These are phyloP conservation scores for Dermolepida albohirtum DNA, from an alignment of 2,888 invertebrate species.

Conservation along the genomic window DNA sequence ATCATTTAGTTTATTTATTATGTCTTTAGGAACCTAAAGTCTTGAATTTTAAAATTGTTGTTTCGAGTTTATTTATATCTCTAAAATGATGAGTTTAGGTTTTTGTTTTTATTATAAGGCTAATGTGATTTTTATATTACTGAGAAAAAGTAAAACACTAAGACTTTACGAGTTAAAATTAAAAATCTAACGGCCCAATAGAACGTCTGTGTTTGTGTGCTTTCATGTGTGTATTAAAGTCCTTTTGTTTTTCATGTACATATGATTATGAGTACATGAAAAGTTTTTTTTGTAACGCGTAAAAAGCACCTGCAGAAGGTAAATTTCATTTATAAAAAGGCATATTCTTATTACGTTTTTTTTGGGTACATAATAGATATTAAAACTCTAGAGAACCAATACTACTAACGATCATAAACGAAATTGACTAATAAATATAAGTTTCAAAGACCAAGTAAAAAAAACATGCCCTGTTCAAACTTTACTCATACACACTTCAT, in stretches of 20 bases:
- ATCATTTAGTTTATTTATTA: too few relatives aligned
- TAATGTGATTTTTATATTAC: too few relatives aligned
- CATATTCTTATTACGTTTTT: constrained; percentile 30
- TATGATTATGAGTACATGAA: constrained; percentile 19
- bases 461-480: constrained; percentile 38
- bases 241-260: constrained; percentile 26
- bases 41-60: too few relatives aligned
- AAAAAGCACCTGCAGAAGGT: constrained; percentile 32
- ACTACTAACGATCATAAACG: constrained; percentile 13
- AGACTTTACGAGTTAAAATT: not conserved
- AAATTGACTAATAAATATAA: constrained; percentile 14
- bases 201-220: constrained; percentile 25
- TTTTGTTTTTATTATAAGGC: too few relatives aligned
- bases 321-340: constrained; percentile 27
- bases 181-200: constrained; percentile 24
- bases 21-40: too few relatives aligned
- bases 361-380: constrained; percentile 1
- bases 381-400: not conserved
- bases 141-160: too few relatives aligned
- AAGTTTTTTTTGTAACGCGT: constrained; percentile 2
- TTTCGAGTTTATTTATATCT: too few relatives aligned
- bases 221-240: constrained; percentile 7
- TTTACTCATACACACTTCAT: constrained; percentile 37
- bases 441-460: constrained; percentile 32
- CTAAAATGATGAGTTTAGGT: too few relatives aligned